phyloP scores from a whole-genome alignment of 37 sponge, comb jelly and placozoan species.

The Bolinopsis microptera region DNA sequence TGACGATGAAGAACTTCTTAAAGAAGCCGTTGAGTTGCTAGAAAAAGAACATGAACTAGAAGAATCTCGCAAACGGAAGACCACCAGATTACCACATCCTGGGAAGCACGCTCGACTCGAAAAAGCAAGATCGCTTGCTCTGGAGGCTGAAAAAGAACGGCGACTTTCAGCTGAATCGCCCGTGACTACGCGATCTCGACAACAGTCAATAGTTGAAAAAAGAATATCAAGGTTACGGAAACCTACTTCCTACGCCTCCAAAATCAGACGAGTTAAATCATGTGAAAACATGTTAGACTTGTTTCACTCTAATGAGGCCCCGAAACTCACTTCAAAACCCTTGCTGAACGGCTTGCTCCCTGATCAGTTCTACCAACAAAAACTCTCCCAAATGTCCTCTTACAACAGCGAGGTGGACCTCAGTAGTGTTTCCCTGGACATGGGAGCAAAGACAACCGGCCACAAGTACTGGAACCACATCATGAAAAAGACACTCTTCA shows the following conservation, averaged over 20 bases:
- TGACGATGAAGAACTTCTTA: neutral
- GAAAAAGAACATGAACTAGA: neutral
- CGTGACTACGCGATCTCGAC: neutral
- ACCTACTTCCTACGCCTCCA: neutral
- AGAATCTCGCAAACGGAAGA: neutral
- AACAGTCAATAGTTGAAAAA: neutral
- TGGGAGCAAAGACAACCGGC: neutral
- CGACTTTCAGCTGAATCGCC: neutral
- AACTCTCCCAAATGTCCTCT: neutral
- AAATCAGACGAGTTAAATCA: conserved; percentile 6
- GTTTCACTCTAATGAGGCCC: neutral
- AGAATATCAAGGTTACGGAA: neutral
- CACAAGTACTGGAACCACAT: conserved; percentile 20
- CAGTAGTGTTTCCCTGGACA: neutral
- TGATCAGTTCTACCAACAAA: conserved; percentile 1
- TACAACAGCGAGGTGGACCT: neutral
- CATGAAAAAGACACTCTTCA: neutral
- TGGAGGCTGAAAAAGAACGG: conserved; percentile 32
- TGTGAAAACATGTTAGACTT: conserved; percentile 4
- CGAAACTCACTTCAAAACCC: neutral
- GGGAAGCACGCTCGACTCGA: neutral
- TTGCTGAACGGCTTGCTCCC: neutral
- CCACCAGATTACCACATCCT: neutral
- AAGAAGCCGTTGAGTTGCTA: neutral
- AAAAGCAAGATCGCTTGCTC: neutral